phyloP scores from a whole-genome alignment of 2,113 vertebrate genomes.

The Clarias batrachus region DNA sequence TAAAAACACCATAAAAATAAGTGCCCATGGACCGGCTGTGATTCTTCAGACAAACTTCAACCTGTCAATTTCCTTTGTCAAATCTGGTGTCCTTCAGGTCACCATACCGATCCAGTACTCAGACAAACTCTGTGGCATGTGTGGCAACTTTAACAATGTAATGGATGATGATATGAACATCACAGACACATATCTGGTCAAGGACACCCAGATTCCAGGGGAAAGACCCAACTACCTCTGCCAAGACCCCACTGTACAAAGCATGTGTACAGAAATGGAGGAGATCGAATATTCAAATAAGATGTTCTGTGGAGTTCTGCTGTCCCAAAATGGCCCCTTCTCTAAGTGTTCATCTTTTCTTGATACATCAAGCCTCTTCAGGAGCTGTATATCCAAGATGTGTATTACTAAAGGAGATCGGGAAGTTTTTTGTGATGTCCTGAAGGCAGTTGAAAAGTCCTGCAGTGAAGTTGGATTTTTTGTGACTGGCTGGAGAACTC shows the following conservation, averaged over 20 bases:
- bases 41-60: slow-evolving; percentile 70
- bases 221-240: slow-evolving; percentile 64
- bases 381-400: slow-evolving; percentile 73
- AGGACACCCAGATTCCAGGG: slow-evolving; percentile 59
- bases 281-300: slow-evolving; percentile 64
- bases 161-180: slow-evolving; percentile 70
- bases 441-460: slow-evolving; percentile 67
- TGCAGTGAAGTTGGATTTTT: slow-evolving; percentile 72
- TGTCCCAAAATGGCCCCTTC: slow-evolving; percentile 70
- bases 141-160: slow-evolving; percentile 79
- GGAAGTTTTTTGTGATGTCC: slow-evolving; percentile 66
- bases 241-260: slow-evolving; percentile 53
- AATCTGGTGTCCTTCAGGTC: slow-evolving; percentile 71
- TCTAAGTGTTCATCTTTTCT: slow-evolving; percentile 67
- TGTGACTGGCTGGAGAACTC: slow-evolving; percentile 74
- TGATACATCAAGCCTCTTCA: slow-evolving; percentile 70
- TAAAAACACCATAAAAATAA: slow-evolving; percentile 62
- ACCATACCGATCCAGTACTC: slow-evolving; percentile 71
- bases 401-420: slow-evolving; percentile 68
- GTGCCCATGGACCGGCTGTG: slow-evolving; percentile 64
- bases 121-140: slow-evolving; percentile 78
- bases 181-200: slow-evolving; percentile 61
- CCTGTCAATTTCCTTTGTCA: slow-evolving; percentile 72
- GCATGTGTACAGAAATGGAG: slow-evolving; percentile 64
- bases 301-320: slow-evolving; percentile 73